Percentiles rank a stretch among this genome's conserved stretches.
These are phyloP conservation scores for Pseudochirops cupreus DNA, from an alignment of 2,797 vertebrate species.

Conservation along the genomic window DNA sequence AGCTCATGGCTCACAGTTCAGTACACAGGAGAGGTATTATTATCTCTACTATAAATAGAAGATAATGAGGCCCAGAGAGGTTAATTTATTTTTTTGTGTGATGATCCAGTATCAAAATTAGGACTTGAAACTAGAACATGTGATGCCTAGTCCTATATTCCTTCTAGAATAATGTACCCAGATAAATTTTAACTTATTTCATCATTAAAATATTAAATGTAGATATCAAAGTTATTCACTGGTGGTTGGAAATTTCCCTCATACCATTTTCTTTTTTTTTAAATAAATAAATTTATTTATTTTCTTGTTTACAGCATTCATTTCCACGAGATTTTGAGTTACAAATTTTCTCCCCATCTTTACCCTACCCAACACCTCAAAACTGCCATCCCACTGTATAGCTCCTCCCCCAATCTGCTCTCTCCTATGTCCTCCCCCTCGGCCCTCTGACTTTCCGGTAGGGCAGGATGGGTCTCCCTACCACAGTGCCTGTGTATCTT, in stretches of 20 bases:
- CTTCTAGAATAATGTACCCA: not conserved
- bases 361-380: too few species aligned
- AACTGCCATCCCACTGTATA: too few species aligned
- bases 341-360: too few species aligned
- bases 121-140: not conserved
- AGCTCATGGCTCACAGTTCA: not conserved
- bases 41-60: not conserved
- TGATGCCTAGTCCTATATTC: not conserved
- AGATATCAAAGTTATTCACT: not conserved
- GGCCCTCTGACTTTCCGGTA: too few species aligned
- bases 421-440: too few species aligned
- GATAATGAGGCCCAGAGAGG: not conserved
- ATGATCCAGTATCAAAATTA: not conserved
- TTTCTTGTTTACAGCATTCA: too few species aligned
- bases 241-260: not conserved
- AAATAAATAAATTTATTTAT: too few species aligned
- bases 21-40: not conserved
- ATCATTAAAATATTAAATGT: not conserved
- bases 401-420: too few species aligned
- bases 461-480: too few species aligned
- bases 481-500: too few species aligned
- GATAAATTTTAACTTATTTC: not conserved
- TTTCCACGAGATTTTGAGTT: too few species aligned
- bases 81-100: not conserved
- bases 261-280: too few species aligned